phyloP scores from a whole-genome alignment of 2,888 invertebrate genomes.

The Latrodectus elegans region DNA sequence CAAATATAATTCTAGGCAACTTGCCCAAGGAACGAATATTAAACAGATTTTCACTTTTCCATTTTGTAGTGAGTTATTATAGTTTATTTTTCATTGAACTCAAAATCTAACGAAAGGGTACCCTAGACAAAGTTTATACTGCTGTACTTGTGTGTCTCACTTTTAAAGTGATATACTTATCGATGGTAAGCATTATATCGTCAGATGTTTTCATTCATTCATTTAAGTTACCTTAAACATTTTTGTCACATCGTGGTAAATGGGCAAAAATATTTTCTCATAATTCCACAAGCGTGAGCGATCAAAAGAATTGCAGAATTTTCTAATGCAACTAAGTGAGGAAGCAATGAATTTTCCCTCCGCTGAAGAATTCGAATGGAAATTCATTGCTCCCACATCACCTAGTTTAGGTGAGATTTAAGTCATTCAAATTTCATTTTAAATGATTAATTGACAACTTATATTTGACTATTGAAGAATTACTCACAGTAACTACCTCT shows the following conservation, averaged over 20 bases:
- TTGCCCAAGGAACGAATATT: not conserved
- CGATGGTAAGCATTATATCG: constrained; percentile 68
- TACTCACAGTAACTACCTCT: constrained; percentile 72
- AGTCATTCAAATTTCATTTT: constrained; percentile 68
- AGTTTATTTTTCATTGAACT: not conserved
- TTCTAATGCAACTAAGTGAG: not conserved
- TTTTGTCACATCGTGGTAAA: constrained; percentile 13
- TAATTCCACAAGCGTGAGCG: constrained; percentile 8
- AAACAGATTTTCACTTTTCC: not conserved
- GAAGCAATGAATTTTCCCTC: not conserved
- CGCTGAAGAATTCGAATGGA: constrained; percentile 72
- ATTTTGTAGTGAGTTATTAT: constrained; percentile 3
- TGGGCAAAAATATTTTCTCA: constrained; percentile 6
- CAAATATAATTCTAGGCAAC: not conserved
- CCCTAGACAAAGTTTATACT: constrained; percentile 27
- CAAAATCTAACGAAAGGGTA: constrained; percentile 4
- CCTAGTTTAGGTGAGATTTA: constrained; percentile 74
- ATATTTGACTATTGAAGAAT: constrained; percentile 72
- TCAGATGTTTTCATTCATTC: constrained; percentile 59
- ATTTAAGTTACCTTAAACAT: constrained; percentile 14
- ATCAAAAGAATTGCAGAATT: not conserved
- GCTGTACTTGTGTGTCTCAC: constrained; percentile 53
- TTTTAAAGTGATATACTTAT: constrained; percentile 53
- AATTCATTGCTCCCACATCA: constrained; percentile 73
- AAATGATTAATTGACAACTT: constrained; percentile 71